Evolutionary conservation across 2,797 vertebrate species (phyloP), one percentile per base, ranked within the genome.

Genomic region (Hippopotamyrus pictus): DNA sequence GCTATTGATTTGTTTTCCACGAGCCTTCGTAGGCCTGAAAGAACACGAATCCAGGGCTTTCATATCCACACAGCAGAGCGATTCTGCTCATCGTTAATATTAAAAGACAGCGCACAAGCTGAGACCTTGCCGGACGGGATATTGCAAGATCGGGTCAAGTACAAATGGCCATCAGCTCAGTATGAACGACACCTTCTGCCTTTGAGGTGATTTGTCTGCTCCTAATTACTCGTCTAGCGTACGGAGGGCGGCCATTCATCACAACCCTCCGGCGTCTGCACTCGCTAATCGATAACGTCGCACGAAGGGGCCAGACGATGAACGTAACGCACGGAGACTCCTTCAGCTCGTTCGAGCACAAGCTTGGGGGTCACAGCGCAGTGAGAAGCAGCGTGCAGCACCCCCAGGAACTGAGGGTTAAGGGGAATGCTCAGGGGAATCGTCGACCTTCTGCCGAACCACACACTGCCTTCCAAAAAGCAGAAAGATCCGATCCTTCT

Each of bases 181-280:
- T 0, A 76, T 48, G 48, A 90, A 83, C 25, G 37, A 88, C 65
- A 25, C 17, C 22, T 90, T 90, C 29, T 83, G 76, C n/a, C 22
- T 25, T 37, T 50, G n/a, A 53, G 50, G 54, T 57, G 41, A 62
- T 85, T 85, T 59, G 53, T 73, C 89, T 50, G 37, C 65, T 83
- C 41, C 57, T 88, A 87, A 86, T 88, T 50, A 86, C 62, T 84
- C 88, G 84, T 73, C 88, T 90, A 90, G 46, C 88, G 84, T 84
- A 91, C 88, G 54, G 89, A 91, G 89, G 86, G 76, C 25, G 5
- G 50, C 25, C 84, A 85, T 83, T 90, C 85, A 76, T 87, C 54
- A 73, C n/a, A 82, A 50, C 65, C 84, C 22, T 25, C 88, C 37
- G 19, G 46, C 65, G 89, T 84, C 89, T 90, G 86, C 88, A 51